Base-by-base conservation (phyloP, 2,888 invertebrate genomes). In the Leptinotarsa peninsularis region DNA sequence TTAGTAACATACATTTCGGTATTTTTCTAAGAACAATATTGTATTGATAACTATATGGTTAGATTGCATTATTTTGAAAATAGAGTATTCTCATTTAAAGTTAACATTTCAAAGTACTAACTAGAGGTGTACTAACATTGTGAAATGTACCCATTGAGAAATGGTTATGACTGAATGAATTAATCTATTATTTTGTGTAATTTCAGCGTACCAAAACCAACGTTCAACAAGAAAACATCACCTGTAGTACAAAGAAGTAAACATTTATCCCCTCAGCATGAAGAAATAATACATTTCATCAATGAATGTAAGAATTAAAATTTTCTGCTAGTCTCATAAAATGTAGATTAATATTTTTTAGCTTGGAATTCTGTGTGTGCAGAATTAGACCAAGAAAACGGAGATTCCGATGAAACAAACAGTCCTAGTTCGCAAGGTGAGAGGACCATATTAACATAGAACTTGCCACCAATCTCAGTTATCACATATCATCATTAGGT, bases 231-330 rank as follows among this genome's bases (percentile, higher is more conserved):
- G 79, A 85, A 85, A 78, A 71, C 77, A 15, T 66, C 82, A 58
- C 68, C 81, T 70, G 91, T 87, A 88, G 91, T 90, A 83, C 85
- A 90, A 87, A 88, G 91, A 88, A 88, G 92, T 80, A 92, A 93
- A 86, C 89, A 89, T 69, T 91, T 93, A 79, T 91, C 92, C 76
- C 96, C 95, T 73, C 94, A 96, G 84, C 96, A 96, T 86, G 95
- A 96, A 86, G 96, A 96, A 90, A 93, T 96, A 81, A 94, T 96
- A 85, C 93, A 93, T 90, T 96, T 92, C 89, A 93, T 96, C 84
- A 93, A 94, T 88, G 95, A 95, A 88, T 95, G 96, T 96, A 90
- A 93, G 93, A 49, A 67, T 66, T 1, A 56, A 4, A 21, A 33
- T 49, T 63, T 23, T 49, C 4, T 66, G 52, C 27, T 60, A 27